A percentile compares a stretch with the other conserved stretches of the same genome.
Evolutionary conservation across 1,140 invertebrate genomes (phyloP).

Genomic region (Drosophila tani): DNA sequence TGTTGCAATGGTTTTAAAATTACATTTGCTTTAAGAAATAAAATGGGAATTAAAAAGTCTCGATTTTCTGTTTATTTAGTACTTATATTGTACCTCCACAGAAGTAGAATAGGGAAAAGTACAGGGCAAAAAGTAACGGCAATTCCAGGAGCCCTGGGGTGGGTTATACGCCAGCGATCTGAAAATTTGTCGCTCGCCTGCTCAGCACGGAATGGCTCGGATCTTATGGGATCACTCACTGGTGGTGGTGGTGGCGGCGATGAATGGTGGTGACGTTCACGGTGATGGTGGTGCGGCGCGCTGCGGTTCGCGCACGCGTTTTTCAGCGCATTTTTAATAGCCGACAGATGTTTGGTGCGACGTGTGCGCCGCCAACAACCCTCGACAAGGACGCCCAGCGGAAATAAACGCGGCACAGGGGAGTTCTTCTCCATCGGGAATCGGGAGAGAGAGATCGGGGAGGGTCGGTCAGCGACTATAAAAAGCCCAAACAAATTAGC

Average conservation of each 20-base stretch:
- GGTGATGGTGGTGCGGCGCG: slow-evolving; percentile 42
- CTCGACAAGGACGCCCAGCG: slow-evolving; percentile 73
- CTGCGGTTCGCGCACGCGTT: slow-evolving; percentile 71
- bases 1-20: background rate
- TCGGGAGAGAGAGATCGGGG: background rate
- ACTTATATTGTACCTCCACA: background rate
- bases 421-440: slow-evolving; percentile 20
- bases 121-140: slow-evolving; percentile 43
- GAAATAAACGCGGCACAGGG: slow-evolving; percentile 50
- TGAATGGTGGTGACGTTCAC: slow-evolving; percentile 43
- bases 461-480: slow-evolving; percentile 45
- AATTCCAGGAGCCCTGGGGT: slow-evolving; percentile 26
- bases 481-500: slow-evolving; percentile 81
- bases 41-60: background rate
- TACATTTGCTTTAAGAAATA: background rate
- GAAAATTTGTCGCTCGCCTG: slow-evolving; percentile 69
- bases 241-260: slow-evolving; percentile 8
- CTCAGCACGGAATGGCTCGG: background rate
- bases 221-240: slow-evolving; percentile 7
- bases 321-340: slow-evolving; percentile 82
- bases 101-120: slow-evolving; percentile 9
- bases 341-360: slow-evolving; percentile 77
- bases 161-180: slow-evolving; percentile 50
- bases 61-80: background rate
- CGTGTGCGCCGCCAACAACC: slow-evolving; percentile 72